Conservation (phyloP, 30 jellyfish, hydroid and myxozoan species). For the Turritopsis rubra region DNA sequence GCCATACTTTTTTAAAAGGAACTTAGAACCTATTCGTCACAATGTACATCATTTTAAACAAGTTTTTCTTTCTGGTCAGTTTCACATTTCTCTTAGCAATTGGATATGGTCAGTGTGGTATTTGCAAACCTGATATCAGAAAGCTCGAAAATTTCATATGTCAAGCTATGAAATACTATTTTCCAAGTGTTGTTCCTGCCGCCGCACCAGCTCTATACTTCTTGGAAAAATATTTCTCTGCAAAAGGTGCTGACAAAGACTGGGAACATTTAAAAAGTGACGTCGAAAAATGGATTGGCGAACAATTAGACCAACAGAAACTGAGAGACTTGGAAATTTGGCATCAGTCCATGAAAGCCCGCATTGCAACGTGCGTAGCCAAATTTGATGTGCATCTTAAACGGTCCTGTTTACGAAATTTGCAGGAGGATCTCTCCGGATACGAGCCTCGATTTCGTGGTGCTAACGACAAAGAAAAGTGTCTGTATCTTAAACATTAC, state of each 20-base stretch:
- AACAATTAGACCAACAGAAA: background rate
- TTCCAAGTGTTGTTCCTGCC: conserved; percentile 3
- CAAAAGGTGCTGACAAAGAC: background rate
- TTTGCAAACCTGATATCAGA: background rate
- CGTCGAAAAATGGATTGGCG: conserved; percentile 16
- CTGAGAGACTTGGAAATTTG: background rate
- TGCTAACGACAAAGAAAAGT: background rate
- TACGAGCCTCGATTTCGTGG: conserved; percentile 22
- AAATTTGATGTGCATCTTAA: background rate
- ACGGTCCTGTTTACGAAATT: background rate
- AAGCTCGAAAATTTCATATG: background rate
- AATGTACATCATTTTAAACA: too few relatives aligned
- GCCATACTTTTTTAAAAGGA: too few relatives aligned
- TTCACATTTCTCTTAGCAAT: background rate
- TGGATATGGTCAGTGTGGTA: background rate
- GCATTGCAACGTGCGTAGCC: background rate
- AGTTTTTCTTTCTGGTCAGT: background rate
- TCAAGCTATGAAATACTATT: background rate
- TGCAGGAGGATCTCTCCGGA: conserved; percentile 22
- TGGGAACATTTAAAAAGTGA: conserved; percentile 15
- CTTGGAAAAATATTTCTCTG: background rate
- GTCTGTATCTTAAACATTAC: conserved; percentile 4
- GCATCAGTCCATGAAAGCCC: conserved; percentile 14
- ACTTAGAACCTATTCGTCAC: too few relatives aligned
- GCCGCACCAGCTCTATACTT: background rate